Conservation (phyloP, 2,113 vertebrate species). For the Sorex araneus region DNA sequence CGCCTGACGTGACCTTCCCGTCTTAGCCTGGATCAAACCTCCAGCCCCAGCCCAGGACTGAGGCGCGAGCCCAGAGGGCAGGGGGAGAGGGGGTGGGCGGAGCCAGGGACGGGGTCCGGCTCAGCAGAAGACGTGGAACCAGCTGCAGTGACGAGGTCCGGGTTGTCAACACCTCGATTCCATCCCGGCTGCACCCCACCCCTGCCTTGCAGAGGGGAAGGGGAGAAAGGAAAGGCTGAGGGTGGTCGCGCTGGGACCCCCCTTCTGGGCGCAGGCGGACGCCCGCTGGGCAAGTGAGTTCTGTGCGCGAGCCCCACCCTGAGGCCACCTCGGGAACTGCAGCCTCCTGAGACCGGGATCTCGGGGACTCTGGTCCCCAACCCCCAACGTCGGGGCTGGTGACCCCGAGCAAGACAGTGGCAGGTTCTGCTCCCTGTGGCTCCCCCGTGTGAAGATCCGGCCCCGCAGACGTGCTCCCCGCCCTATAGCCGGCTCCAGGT, state of each 20-base stretch:
- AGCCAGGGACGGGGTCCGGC: not conserved
- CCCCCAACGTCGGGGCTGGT: not conserved
- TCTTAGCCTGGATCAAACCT: no score
- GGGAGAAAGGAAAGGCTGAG: not conserved
- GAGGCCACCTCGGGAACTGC: constrained; percentile 72
- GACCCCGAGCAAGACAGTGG: not conserved
- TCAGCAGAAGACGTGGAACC: not conserved
- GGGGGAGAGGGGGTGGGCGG: no score
- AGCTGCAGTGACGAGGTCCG: not conserved
- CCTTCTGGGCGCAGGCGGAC: not conserved
- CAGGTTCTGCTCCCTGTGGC: not conserved
- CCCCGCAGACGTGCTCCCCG: no score
- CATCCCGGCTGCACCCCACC: not conserved
- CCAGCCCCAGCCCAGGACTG: no score
- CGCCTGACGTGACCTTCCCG: not conserved
- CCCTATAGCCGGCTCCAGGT: no score
- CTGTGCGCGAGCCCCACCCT: constrained; percentile 72
- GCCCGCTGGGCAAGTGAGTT: not conserved
- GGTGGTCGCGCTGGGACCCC: not conserved
- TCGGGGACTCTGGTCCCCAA: not conserved
- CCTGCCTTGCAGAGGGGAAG: accelerated
- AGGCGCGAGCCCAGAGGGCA: no score
- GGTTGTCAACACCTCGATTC: not conserved
- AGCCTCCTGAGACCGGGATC: not conserved
- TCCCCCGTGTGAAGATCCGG: no score